These are phyloP conservation scores for Nymphalis io DNA, from an alignment of 1,140 invertebrate species.

Conservation along the genomic window DNA sequence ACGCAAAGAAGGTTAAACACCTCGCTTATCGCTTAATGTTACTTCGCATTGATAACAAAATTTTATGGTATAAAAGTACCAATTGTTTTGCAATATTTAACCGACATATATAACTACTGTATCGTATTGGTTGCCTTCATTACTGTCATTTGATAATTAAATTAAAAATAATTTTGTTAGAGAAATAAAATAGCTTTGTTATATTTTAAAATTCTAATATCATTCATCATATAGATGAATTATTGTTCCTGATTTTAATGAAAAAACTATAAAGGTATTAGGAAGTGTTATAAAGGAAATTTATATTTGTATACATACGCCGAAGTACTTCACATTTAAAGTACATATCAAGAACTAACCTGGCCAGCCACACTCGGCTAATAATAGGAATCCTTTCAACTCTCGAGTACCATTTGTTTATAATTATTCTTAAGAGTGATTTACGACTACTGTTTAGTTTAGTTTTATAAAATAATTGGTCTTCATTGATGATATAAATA, in stretches of 20 bases:
- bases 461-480: no score
- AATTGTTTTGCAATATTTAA: slow-evolving; percentile 1
- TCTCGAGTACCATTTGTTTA: background rate
- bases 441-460: no score
- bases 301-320: background rate
- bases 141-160: no score
- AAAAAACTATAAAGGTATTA: no score
- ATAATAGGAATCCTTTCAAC: slow-evolving; percentile 9
- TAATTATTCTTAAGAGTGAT: background rate
- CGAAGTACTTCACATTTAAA: background rate
- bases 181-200: no score
- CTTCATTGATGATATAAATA: no score
- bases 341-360: slow-evolving; percentile 7
- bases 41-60: slow-evolving; percentile 21
- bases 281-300: no score
- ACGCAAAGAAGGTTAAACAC: slow-evolving; percentile 28
- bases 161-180: no score
- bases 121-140: no score
- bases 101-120: background rate
- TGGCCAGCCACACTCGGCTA: slow-evolving; percentile 8
- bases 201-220: no score
- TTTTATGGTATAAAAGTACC: slow-evolving; percentile 1
- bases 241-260: no score
- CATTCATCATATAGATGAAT: no score
- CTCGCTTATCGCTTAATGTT: slow-evolving; percentile 29